Percentiles rank a stretch among this genome's conserved stretches.
Conservation (phyloP, 2,797 vertebrate species). For the Chaetodon trifasciatus region DNA sequence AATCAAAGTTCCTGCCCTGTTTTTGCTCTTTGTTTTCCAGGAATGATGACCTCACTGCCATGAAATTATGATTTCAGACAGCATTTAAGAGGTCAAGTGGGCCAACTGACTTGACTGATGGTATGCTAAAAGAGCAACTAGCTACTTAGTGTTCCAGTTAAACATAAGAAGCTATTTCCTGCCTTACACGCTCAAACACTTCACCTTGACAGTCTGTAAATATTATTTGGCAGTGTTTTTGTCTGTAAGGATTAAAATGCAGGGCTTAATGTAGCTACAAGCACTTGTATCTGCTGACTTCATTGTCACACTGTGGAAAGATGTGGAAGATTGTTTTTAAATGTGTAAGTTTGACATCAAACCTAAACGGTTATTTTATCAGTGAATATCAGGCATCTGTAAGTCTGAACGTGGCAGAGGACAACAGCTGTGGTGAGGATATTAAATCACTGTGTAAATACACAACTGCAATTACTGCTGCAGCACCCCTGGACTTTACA, state of each 20-base stretch:
- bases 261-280: background rate
- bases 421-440: background rate
- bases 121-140: background rate
- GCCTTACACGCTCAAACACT: background rate
- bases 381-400: background rate
- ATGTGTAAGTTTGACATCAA: background rate
- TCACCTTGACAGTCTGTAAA: slow-evolving; percentile 17
- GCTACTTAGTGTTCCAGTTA: slow-evolving; percentile 10
- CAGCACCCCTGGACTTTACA: slow-evolving; percentile 37
- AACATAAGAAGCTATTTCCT: slow-evolving; percentile 1
- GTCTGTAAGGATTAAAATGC: background rate
- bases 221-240: background rate
- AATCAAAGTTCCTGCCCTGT: background rate
- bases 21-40: background rate
- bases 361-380: background rate
- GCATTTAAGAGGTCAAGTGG: background rate
- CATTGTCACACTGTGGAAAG: background rate
- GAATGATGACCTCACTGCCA: background rate
- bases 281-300: background rate
- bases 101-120: background rate
- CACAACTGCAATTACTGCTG: slow-evolving; percentile 28
- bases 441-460: slow-evolving; percentile 24
- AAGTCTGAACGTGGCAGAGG: background rate
- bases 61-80: background rate
- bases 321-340: background rate